These are phyloP conservation scores for Clusia tigrina DNA, from an alignment of 2,888 invertebrate species.

Conservation along the genomic window DNA sequence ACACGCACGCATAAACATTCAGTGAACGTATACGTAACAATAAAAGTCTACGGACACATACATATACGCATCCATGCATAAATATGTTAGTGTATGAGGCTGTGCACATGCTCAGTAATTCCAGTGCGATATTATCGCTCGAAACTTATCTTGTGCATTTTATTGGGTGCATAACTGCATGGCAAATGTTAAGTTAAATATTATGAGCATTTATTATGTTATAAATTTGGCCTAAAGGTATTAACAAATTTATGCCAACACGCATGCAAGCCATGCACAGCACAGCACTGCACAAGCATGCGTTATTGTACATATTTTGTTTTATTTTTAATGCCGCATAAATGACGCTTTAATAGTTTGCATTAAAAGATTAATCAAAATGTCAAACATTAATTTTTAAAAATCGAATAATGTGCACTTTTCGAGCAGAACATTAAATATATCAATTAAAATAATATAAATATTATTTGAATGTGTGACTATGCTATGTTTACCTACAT, in stretches of 20 bases:
- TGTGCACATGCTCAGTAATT: neutral
- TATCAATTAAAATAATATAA: too few relatives aligned
- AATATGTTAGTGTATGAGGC: neutral
- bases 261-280: too few relatives aligned
- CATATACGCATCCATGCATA: neutral
- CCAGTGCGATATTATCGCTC: slow-evolving; percentile 23
- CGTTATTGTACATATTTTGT: too few relatives aligned
- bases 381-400: too few relatives aligned
- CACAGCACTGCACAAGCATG: too few relatives aligned
- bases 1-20: neutral
- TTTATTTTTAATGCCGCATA: too few relatives aligned
- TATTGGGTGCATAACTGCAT: slow-evolving; percentile 41
- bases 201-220: slow-evolving; percentile 60
- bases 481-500: too few relatives aligned
- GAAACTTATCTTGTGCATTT: slow-evolving; percentile 48
- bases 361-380: too few relatives aligned
- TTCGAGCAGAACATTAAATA: too few relatives aligned
- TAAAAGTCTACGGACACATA: slow-evolving; percentile 16
- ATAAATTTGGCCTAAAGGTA: slow-evolving; percentile 59
- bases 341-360: too few relatives aligned
- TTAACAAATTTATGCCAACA: slow-evolving; percentile 57
- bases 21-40: slow-evolving; percentile 11
- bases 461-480: too few relatives aligned
- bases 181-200: slow-evolving; percentile 54
- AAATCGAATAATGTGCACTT: too few relatives aligned